phyloP scores from a whole-genome alignment of 2,888 invertebrate species.

The Blastobasis lacticolella region DNA sequence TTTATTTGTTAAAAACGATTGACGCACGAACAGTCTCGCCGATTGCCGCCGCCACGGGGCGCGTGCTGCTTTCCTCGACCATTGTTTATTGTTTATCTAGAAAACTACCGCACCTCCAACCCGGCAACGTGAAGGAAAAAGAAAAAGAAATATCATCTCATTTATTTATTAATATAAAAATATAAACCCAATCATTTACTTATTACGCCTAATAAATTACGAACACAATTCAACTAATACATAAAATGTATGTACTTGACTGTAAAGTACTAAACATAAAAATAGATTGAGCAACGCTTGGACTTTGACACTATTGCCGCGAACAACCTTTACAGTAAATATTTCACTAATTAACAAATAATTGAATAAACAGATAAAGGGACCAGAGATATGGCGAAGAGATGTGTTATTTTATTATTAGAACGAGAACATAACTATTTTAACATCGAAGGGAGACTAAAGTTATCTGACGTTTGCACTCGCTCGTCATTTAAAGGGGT shows the following conservation, averaged over 20 bases:
- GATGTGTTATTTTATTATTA: constrained; percentile 4
- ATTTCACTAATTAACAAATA: constrained; percentile 4
- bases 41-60: constrained; percentile 24
- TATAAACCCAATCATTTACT: no score
- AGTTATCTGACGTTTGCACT: constrained; percentile 18
- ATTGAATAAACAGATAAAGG: not conserved
- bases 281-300: constrained; percentile 22
- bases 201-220: no score
- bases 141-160: no score
- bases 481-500: constrained; percentile 22
- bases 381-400: not conserved
- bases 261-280: constrained; percentile 10
- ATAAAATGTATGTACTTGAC: not conserved
- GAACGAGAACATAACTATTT: not conserved
- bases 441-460: constrained; percentile 5
- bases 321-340: constrained; percentile 21
- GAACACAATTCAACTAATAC: not conserved
- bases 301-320: constrained; percentile 39
- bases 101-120: no score
- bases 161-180: no score
- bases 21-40: constrained; percentile 65
- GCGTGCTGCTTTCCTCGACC: not conserved
- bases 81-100: no score
- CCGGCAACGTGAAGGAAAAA: no score
- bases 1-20: constrained; percentile 66